Conservation (phyloP, 2,888 invertebrate genomes). For the Cantharis rufa region DNA sequence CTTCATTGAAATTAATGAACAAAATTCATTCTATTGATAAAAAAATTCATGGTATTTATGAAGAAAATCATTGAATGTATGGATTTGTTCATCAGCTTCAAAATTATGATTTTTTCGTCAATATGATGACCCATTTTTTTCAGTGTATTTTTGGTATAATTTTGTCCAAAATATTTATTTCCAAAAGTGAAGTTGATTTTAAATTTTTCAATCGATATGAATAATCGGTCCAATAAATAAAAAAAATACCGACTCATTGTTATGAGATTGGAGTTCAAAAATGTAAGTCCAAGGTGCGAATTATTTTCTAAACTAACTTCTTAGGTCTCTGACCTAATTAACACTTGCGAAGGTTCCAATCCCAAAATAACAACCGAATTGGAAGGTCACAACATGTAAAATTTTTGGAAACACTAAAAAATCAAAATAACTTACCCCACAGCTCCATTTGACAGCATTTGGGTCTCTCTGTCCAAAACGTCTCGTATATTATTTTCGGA, state of each 20-base stretch:
- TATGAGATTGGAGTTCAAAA: neutral
- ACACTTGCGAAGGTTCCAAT: neutral
- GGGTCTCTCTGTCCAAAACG: slow-evolving; percentile 76
- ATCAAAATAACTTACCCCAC: slow-evolving; percentile 73
- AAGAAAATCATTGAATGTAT: too few relatives aligned
- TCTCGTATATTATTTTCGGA: slow-evolving; percentile 81
- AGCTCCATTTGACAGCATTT: slow-evolving; percentile 76
- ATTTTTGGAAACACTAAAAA: neutral
- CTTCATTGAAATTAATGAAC: too few relatives aligned
- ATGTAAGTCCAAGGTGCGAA: neutral
- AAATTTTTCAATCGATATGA: too few relatives aligned
- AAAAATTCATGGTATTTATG: too few relatives aligned
- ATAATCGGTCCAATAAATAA: too few relatives aligned
- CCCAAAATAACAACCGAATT: neutral
- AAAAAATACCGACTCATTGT: neutral
- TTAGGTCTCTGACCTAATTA: neutral
- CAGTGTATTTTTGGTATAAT: too few relatives aligned
- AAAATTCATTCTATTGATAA: too few relatives aligned
- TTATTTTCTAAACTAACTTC: neutral
- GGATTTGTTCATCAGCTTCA: too few relatives aligned
- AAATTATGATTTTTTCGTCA: too few relatives aligned
- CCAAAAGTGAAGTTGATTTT: too few relatives aligned
- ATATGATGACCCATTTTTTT: too few relatives aligned
- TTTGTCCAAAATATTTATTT: too few relatives aligned
- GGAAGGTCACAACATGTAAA: neutral